phyloP scores from a whole-genome alignment of 1,140 invertebrate species.

The Drosophila santomea region DNA sequence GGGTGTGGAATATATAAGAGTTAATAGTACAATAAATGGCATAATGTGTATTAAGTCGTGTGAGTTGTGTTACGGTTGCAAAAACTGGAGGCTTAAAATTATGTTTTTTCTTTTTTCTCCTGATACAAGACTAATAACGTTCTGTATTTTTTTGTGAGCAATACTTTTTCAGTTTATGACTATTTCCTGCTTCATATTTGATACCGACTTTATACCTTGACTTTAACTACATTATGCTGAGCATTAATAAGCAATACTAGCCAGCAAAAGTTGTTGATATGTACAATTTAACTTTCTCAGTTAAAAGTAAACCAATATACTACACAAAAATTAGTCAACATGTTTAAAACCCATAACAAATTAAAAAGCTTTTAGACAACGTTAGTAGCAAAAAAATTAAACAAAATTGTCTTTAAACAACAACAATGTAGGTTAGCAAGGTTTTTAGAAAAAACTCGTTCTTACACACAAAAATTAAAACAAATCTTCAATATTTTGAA shows the following conservation, averaged over 20 bases:
- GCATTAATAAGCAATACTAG: conserved; percentile 75
- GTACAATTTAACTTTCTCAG: conserved; percentile 39
- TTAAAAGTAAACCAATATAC: conserved; percentile 25
- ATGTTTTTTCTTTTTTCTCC: no score
- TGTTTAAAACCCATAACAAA: conserved; percentile 1
- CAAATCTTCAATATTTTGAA: no score
- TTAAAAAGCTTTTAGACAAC: conserved; percentile 16
- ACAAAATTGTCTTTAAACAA: conserved; percentile 51
- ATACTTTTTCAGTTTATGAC: not conserved
- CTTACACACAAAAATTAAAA: conserved; percentile 4
- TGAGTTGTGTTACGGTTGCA: conserved; percentile 56
- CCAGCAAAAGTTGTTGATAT: conserved; percentile 52
- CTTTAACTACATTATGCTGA: conserved; percentile 41
- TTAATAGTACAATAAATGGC: conserved; percentile 49
- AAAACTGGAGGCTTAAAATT: not conserved
- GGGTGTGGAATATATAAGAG: conserved; percentile 75
- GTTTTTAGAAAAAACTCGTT: conserved; percentile 23
- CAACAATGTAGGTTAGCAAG: conserved; percentile 51
- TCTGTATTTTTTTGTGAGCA: not conserved
- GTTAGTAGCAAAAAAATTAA: conserved; percentile 33
- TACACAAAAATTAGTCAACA: conserved; percentile 15
- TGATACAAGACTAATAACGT: no score
- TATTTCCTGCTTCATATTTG: conserved; percentile 19
- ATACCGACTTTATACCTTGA: not conserved
- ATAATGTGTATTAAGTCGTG: conserved; percentile 42